phyloP scores from a whole-genome alignment of 2,888 invertebrate genomes.

The Hirudinaria manillensis region DNA sequence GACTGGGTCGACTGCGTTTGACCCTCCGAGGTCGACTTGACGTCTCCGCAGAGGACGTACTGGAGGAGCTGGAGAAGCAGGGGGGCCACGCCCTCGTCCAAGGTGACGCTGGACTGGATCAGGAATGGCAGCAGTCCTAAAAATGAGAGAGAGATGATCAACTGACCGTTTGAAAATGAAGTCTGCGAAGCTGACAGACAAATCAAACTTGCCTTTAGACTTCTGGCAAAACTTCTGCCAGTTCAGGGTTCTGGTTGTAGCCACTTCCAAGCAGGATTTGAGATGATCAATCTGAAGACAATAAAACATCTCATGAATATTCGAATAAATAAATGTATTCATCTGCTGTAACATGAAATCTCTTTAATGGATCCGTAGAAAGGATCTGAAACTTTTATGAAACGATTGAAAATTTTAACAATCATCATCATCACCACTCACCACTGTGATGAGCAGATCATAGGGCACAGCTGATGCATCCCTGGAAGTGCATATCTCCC shows the following conservation, averaged over 20 bases:
- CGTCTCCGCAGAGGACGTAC: slow-evolving; percentile 63
- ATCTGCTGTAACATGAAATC: no score
- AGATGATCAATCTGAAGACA: slow-evolving; percentile 72
- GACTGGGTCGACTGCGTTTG: slow-evolving; percentile 11
- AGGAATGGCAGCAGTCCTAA: slow-evolving; percentile 71
- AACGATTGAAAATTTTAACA: background rate
- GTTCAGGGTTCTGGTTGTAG: slow-evolving; percentile 80
- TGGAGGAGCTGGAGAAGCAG: slow-evolving; percentile 83
- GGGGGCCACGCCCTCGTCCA: slow-evolving; percentile 84
- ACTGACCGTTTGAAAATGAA: background rate
- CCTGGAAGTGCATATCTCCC: slow-evolving; percentile 45
- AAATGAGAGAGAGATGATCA: no score
- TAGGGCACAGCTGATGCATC: slow-evolving; percentile 42
- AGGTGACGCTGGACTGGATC: slow-evolving; percentile 69
- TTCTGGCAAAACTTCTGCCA: slow-evolving; percentile 70
- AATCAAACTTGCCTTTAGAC: slow-evolving; percentile 45
- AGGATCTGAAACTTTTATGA: no score
- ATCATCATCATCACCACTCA: background rate
- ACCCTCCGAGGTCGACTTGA: background rate
- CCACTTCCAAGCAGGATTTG: slow-evolving; percentile 87
- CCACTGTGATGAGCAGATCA: slow-evolving; percentile 22
- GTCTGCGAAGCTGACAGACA: background rate
- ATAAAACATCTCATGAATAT: no score
- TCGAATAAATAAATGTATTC: no score
- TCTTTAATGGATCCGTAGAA: no score